phyloP scores from a whole-genome alignment of 2,113 vertebrate genomes.

The Lanius collurio region DNA sequence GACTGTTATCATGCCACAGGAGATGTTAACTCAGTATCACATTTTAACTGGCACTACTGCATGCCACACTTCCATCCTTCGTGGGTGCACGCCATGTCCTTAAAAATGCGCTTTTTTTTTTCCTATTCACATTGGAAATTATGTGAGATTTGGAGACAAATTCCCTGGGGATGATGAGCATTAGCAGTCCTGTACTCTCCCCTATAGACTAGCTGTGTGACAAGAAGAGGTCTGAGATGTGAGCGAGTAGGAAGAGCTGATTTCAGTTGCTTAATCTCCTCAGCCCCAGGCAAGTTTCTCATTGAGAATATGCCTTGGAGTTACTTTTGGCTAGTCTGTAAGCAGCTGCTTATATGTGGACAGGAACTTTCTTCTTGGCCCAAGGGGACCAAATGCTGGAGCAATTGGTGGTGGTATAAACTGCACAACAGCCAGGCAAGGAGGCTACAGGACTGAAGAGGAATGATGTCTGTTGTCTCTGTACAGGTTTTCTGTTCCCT shows the following conservation, averaged over 20 bases:
- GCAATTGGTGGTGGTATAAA: not conserved
- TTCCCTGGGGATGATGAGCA: not conserved
- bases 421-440: not conserved
- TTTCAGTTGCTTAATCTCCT: slow-evolving; percentile 21
- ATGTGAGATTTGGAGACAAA: not conserved
- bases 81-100: not conserved
- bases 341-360: not conserved
- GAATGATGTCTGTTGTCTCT: not conserved
- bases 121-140: not conserved
- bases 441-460: not conserved
- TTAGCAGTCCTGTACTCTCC: not conserved
- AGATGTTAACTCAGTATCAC: not conserved
- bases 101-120: not conserved
- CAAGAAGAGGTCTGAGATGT: not conserved
- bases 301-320: not conserved
- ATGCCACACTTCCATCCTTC: not conserved
- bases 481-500: not conserved
- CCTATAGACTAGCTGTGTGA: not conserved
- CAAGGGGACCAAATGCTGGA: not conserved
- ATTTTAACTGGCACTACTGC: not conserved
- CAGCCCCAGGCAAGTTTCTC: not conserved
- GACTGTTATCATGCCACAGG: not conserved
- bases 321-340: slow-evolving; percentile 4
- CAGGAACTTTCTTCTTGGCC: not conserved
- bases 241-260: not conserved